Evolutionary conservation across 2,113 vertebrate genomes (phyloP).

Genomic region (Lanius ludovicianus): DNA sequence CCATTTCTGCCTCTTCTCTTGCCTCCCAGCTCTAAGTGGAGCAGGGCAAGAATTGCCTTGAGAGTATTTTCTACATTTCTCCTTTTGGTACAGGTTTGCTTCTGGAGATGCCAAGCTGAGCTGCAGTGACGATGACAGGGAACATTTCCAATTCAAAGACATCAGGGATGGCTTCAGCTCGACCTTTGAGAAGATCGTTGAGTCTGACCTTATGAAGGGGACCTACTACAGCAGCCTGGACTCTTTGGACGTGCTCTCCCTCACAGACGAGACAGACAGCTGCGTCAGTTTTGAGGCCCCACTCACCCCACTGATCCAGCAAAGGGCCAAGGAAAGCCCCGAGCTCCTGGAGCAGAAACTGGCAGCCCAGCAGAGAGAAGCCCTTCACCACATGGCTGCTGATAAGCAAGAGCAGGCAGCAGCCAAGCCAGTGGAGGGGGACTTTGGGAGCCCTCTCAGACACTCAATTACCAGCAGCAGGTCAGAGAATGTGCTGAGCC

Average conservation of each 20-base stretch:
- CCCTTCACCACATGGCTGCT: slow-evolving; percentile 77
- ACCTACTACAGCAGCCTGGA: slow-evolving; percentile 97
- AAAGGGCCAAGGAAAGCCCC: slow-evolving; percentile 87
- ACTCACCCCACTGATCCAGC: slow-evolving; percentile 93
- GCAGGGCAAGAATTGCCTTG: background rate
- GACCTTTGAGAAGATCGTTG: slow-evolving; percentile 94
- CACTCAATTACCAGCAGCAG: slow-evolving; percentile 91
- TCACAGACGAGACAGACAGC: slow-evolving; percentile 96
- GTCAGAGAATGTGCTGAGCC: slow-evolving; percentile 91
- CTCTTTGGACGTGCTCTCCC: slow-evolving; percentile 91
- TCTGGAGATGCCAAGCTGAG: slow-evolving; percentile 60
- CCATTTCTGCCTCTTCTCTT: background rate
- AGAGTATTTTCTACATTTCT: background rate
- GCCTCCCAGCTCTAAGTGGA: background rate
- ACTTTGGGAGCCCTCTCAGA: slow-evolving; percentile 85
- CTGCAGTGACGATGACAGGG: slow-evolving; percentile 67
- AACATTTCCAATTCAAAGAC: slow-evolving; percentile 79
- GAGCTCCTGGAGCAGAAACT: slow-evolving; percentile 80
- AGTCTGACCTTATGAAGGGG: slow-evolving; percentile 91
- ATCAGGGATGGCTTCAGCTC: slow-evolving; percentile 94
- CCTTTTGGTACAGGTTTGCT: slow-evolving; percentile 56
- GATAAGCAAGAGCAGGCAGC: slow-evolving; percentile 75
- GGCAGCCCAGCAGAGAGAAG: slow-evolving; percentile 49
- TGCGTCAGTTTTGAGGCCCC: slow-evolving; percentile 95
- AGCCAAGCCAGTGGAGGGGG: slow-evolving; percentile 49